Base-by-base conservation (phyloP, 1,140 invertebrate genomes). In the Thrips palmi region DNA sequence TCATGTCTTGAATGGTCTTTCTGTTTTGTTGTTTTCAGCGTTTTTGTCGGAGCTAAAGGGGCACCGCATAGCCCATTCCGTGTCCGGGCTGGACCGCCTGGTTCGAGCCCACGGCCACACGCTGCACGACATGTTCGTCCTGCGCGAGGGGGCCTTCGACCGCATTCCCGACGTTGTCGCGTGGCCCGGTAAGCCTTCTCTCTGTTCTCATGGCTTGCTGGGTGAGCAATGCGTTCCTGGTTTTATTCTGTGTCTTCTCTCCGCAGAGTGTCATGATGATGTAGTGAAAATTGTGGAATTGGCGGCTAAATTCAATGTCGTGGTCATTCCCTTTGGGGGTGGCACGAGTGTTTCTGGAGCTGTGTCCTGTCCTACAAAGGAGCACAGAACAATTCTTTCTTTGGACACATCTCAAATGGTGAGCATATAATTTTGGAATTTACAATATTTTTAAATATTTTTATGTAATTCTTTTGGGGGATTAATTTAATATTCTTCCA, bases 331-430 rank as follows among this genome's bases (percentile, higher is more conserved):
- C 6, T 96, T 82, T 60, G 93, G 93, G 2, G 93, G 92, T 11
- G 93, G 93, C 4, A 97, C 93, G 0, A 92, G 84, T 43, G 93
- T 97, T 0, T 89, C 91, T 0, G 81, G 86, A 10, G 84, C 87
- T 3, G 62, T 93, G 0, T 71, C 77, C 40, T 97, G 91, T 59
- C 91, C 91, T 0, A 51, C 57, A 17, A 52, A 76, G 12, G 93
- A 97, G 58, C 51, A 50, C 11, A 64, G 93, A 32, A 77, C 79
- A 37, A 94, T 98, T 42, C 67, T 93, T 11, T 84, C 77, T 0
- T 48, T 98, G 36, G 94, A 98, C 55, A 97, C 88, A 23, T 86
- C 84, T 17, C 86, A 93, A 53, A 96, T 97, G 91, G 70, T 73
- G 56, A 47, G 29, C 29, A 23, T 29, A 14, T 0, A 27, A 29